Evolutionary conservation across 2,888 invertebrate species (phyloP), one percentile per base, ranked within the genome.

Genomic region (Scaptomyza parva): DNA sequence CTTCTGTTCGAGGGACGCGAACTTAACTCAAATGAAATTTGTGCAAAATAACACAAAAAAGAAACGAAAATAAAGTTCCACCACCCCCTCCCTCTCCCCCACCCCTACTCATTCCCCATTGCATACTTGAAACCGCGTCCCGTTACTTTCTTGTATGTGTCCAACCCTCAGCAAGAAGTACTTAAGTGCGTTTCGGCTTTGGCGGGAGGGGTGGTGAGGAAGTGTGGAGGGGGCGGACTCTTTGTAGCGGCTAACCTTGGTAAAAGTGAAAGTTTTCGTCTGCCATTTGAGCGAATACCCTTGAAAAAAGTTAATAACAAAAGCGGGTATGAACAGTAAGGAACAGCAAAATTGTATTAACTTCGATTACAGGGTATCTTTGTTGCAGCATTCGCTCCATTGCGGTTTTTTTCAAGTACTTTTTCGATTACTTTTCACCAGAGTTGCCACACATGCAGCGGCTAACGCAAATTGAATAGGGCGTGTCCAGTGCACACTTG

Each of bases 11-110:
- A 39, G 59, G 53, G 53, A n/a, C 64, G 63, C 51, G 54, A 74
- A 63, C 63, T 79, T 76, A 52, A 40, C 72, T 62, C 59, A 72
- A 78, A 77, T 71, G 69, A 75, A 74, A 78, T 78, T 78, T 78
- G 35, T 57, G 52, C 62, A 43, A 53, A 76, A 37, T n/a, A n/a
- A n/a, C n/a, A n/a, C n/a, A 76, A 62, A 26, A 26, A 22, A 22
- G 22, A 22, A 22, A 22, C 2, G 5, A 22, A 22, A 22, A 5
- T 3, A 28, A 9, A 76, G 71, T 73, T 73, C 8, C 9, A 12
- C 26, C 50, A 4, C 8, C 66, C 28, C 9, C 28, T 6, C 28
- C 24, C 24, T 24, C 8, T 24, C 3, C 14, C 11, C 5, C 14
- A 8, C 8, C 0, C 43, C 2, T 5, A 17, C 1, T 14, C 5